Conservation (phyloP, 2,797 vertebrate species). For the Hylomyscus alleni region DNA sequence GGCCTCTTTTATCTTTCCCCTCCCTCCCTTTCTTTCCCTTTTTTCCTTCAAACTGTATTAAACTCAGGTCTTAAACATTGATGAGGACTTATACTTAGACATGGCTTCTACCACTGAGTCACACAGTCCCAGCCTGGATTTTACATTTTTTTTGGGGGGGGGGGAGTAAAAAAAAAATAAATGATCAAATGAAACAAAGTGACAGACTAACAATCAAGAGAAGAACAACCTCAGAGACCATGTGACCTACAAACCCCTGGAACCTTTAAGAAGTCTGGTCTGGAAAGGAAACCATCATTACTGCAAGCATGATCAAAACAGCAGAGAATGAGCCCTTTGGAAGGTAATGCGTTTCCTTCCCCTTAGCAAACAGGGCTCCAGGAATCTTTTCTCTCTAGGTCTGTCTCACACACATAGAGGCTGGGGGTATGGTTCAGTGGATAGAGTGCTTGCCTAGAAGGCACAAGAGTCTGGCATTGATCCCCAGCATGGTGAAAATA, state of each 20-base stretch:
- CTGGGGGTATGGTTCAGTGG: not conserved
- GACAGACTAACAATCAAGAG: not conserved
- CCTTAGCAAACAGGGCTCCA: not conserved
- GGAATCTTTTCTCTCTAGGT: not conserved
- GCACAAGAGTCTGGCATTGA: not conserved
- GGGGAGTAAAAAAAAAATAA: not conserved
- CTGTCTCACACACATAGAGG: rapidly evolving
- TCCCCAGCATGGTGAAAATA: not conserved
- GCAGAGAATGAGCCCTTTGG: rapidly evolving
- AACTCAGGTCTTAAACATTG: not conserved
- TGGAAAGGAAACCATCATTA: not conserved
- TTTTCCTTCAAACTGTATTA: not conserved
- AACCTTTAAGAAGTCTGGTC: not conserved
- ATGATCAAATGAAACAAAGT: not conserved
- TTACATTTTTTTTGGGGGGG: not conserved
- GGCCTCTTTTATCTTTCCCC: not conserved
- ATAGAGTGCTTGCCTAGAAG: not conserved
- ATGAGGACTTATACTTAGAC: not conserved
- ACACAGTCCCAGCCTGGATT: too few relatives aligned
- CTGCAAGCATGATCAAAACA: too few relatives aligned
- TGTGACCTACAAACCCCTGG: not conserved
- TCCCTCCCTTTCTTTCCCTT: rapidly evolving
- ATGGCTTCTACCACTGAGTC: not conserved
- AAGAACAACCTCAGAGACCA: not conserved
- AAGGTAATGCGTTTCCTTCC: not conserved